Percentiles rank a stretch among this genome's conserved stretches.
Evolutionary conservation across 1,140 invertebrate species (phyloP).

Genomic region (Archivesica marissinica): DNA sequence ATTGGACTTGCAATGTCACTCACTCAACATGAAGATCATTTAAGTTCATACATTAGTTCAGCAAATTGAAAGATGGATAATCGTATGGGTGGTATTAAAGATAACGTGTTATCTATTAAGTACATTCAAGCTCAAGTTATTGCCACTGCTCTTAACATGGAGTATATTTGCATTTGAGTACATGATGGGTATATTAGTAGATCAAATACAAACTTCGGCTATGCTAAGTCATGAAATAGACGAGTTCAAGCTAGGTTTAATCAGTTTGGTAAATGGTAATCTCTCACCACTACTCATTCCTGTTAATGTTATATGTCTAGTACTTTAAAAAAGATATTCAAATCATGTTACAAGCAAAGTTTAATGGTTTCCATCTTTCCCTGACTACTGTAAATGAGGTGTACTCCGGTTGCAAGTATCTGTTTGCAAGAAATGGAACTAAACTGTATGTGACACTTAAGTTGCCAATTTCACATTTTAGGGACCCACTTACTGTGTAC

Average conservation of each 20-base stretch:
- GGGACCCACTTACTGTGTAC: slow-evolving; percentile 3
- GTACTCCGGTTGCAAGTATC: slow-evolving; percentile 18
- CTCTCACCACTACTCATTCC: slow-evolving; percentile 42
- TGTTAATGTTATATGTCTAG: background rate
- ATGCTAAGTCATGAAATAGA: slow-evolving; percentile 7
- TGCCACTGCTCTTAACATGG: background rate
- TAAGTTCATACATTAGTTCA: slow-evolving; percentile 33
- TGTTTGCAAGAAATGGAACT: slow-evolving; percentile 28
- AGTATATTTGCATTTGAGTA: background rate
- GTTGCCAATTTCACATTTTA: slow-evolving; percentile 7
- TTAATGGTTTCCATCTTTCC: slow-evolving; percentile 14
- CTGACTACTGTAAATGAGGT: background rate
- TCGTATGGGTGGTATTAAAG: background rate
- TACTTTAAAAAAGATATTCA: slow-evolving; percentile 49
- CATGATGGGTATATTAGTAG: background rate
- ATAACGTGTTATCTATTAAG: slow-evolving; percentile 20
- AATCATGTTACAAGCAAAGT: slow-evolving; percentile 16
- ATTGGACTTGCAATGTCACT: background rate
- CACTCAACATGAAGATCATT: slow-evolving; percentile 33
- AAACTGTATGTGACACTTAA: slow-evolving; percentile 23
- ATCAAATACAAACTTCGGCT: slow-evolving; percentile 16
- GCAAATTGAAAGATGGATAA: slow-evolving; percentile 40
- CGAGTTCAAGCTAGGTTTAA: slow-evolving; percentile 34
- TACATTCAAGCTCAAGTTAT: background rate
- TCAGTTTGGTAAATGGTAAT: slow-evolving; percentile 15